Percentiles rank a stretch among this genome's conserved stretches.
phyloP scores from a whole-genome alignment of 2,113 vertebrate genomes.

The Cavia aperea region DNA sequence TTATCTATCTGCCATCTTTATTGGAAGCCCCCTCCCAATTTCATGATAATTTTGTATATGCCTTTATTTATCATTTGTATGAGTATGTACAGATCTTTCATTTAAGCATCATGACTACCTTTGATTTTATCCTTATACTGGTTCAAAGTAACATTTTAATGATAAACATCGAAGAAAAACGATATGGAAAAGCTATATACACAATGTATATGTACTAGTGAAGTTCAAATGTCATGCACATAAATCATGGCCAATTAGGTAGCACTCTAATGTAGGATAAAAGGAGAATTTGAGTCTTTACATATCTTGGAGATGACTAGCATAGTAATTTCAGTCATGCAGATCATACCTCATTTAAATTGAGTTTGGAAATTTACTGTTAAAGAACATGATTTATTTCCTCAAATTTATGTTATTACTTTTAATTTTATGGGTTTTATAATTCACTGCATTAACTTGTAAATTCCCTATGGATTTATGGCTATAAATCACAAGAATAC shows the following conservation, averaged over 20 bases:
- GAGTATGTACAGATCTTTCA: neutral
- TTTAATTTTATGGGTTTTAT: constrained; percentile 30
- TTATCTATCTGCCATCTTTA: too few relatives aligned
- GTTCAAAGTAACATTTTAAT: neutral
- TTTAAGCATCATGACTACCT: neutral
- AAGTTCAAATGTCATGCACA: neutral
- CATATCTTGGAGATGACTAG: neutral
- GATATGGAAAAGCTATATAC: neutral
- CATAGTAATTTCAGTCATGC: neutral
- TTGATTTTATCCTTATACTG: neutral
- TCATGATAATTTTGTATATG: neutral
- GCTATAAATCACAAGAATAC: neutral
- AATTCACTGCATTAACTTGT: constrained; percentile 3
- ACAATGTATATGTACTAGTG: neutral
- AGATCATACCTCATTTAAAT: neutral
- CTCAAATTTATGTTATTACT: constrained; percentile 6
- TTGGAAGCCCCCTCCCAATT: too few relatives aligned
- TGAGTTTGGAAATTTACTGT: neutral
- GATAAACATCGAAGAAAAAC: neutral
- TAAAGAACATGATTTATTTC: neutral
- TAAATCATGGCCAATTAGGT: neutral
- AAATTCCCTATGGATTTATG: neutral
- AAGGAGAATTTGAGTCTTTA: neutral
- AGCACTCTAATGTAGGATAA: neutral
- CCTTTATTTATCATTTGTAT: neutral